Conservation (phyloP, 2,888 invertebrate species). For the Prosapia bicincta region DNA sequence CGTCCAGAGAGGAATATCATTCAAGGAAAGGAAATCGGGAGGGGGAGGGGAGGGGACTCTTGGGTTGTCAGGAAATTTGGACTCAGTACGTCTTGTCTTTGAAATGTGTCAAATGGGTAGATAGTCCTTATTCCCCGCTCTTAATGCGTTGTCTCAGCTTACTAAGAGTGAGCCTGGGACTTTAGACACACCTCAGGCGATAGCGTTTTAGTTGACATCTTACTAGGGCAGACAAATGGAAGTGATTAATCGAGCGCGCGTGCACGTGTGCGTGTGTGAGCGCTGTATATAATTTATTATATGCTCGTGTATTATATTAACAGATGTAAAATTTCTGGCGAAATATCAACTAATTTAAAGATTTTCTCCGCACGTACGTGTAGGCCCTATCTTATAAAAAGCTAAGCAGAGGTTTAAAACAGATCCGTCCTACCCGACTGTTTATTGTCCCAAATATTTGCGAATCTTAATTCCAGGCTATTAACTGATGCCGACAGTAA, state of each 20-base stretch:
- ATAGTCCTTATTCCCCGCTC: background rate
- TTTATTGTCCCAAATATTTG: no score
- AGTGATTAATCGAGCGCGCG: background rate
- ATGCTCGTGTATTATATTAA: background rate
- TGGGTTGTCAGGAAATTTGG: conserved; percentile 24
- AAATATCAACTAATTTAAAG: no score
- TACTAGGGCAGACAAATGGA: background rate
- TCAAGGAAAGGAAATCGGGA: conserved; percentile 7
- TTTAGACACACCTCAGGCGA: background rate
- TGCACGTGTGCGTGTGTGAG: background rate
- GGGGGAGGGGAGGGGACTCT: background rate
- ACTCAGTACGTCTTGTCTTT: conserved; percentile 26
- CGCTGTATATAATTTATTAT: no score
- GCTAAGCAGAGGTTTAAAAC: no score
- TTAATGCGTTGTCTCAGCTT: background rate
- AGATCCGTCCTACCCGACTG: no score
- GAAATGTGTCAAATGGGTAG: conserved; percentile 22
- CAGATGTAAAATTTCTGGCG: background rate
- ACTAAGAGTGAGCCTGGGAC: no score
- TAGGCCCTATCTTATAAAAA: no score
- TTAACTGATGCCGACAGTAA: no score
- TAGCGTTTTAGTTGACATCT: background rate
- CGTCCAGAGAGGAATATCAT: conserved; percentile 5
- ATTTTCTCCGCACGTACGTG: no score
- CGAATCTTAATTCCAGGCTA: no score